Base-by-base conservation (phyloP, 2,888 invertebrate genomes). In the Oxystoma pomonae region DNA sequence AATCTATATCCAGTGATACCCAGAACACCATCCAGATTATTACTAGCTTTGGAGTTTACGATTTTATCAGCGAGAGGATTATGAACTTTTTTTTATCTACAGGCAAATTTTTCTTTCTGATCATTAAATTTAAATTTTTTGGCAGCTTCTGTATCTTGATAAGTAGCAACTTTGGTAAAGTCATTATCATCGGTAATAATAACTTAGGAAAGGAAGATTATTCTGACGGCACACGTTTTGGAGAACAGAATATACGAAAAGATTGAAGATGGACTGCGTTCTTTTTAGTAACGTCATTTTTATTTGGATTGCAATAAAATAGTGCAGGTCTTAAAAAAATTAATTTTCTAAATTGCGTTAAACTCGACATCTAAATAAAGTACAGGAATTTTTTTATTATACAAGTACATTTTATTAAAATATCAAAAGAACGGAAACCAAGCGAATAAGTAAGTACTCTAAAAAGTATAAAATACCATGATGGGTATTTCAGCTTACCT, bases 1-100 rank as follows among this genome's bases (percentile, higher is more conserved):
- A 92, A 80, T 92, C 91, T 70, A 93, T 81, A 80, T 93, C 92
- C 74, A 89, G 89, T 1, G 90, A 89, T 73, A 93, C 91, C 89
- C 58, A 92, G 80, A 84, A 92, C 89, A 63, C 87, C 88, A 70
- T 86, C 86, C 49, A 81, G 69, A 60, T 62, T 62, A 18, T 56
- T 66, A 52, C 56, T 57, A 17, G 21, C 18, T 3, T 53, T 19
- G 5, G n/a, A 9, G 16, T 53, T n/a, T n/a, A n/a, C n/a, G n/a
- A n/a, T n/a, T n/a, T n/a, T 53, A 17, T 19, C n/a, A 53, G 20
- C 19, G 21, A 58, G 2, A 21, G 22, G 16, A 2, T 20, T n/a
- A 2, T 35, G 16, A 19, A 16, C 35, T 51, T 52, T 20, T 50
- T 19, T 51, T 16, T 17, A 17, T 52, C 7, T 51, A 17, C 12